Evolutionary conservation across 2,797 vertebrate genomes (phyloP).

Genomic region (Leucoraja ocellata): DNA sequence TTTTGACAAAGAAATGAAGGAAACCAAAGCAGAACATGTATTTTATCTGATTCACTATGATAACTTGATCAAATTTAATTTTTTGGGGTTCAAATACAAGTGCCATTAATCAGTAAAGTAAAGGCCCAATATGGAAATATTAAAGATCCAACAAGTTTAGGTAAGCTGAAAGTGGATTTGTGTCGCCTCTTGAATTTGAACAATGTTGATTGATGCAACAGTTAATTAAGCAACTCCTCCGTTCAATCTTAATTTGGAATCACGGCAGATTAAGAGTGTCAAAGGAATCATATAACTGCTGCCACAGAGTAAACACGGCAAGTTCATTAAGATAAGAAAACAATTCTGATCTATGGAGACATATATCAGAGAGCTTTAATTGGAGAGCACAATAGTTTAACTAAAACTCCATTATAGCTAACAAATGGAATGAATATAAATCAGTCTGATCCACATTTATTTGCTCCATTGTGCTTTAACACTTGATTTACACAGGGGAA

Average conservation of each 20-base stretch:
- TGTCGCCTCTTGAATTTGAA: neutral
- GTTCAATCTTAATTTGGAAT: slow-evolving; percentile 34
- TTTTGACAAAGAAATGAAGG: neutral
- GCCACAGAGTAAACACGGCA: slow-evolving; percentile 17
- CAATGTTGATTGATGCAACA: slow-evolving; percentile 33
- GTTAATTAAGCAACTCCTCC: slow-evolving; percentile 20
- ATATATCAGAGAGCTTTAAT: slow-evolving; percentile 36
- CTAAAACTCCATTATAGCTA: slow-evolving; percentile 29
- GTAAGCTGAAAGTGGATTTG: slow-evolving; percentile 20
- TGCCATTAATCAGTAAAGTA: neutral
- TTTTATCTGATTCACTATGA: neutral
- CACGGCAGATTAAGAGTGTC: slow-evolving; percentile 18
- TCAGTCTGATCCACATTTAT: neutral
- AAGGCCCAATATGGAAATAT: neutral
- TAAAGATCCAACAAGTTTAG: neutral
- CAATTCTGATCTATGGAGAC: slow-evolving; percentile 34
- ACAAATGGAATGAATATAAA: slow-evolving; percentile 27
- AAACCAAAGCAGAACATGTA: neutral
- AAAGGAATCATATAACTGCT: slow-evolving; percentile 31
- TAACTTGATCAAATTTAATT: neutral
- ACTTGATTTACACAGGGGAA: slow-evolving; percentile 4
- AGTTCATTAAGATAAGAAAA: slow-evolving; percentile 39
- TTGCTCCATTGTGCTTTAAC: slow-evolving; percentile 21
- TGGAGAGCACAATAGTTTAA: slow-evolving; percentile 24
- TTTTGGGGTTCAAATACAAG: neutral